A percentile compares a stretch with the other conserved stretches of the same genome.
These are phyloP conservation scores for Volucella bombylans DNA, from an alignment of 2,888 invertebrate species.

Conservation along the genomic window DNA sequence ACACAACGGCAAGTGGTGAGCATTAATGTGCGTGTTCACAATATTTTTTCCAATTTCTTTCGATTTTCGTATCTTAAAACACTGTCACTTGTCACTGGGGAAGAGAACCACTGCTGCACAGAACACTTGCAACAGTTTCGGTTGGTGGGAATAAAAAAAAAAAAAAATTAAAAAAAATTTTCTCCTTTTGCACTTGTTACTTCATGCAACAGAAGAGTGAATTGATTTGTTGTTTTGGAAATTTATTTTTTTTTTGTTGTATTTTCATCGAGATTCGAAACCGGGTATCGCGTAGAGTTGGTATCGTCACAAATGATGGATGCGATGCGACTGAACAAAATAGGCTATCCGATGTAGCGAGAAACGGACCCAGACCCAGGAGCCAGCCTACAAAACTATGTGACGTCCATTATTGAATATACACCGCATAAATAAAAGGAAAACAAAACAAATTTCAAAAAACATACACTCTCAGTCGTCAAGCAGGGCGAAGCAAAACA, in stretches of 20 bases:
- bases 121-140: background rate
- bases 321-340: conserved; percentile 55
- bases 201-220: no score
- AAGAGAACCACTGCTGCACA: background rate
- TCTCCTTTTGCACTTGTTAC: no score
- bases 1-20: conserved; percentile 27
- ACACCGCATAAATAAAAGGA: conserved; percentile 71
- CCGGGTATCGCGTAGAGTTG: conserved; percentile 27
- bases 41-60: conserved; percentile 1
- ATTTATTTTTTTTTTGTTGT: background rate
- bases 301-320: conserved; percentile 46
- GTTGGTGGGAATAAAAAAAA: background rate
- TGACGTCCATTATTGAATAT: conserved; percentile 62
- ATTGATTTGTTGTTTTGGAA: background rate
- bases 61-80: background rate
- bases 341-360: conserved; percentile 35
- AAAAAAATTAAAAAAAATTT: no score
- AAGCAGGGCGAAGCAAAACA: background rate
- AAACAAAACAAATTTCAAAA: conserved; percentile 67
- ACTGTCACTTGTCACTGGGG: background rate
- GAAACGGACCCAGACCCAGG: background rate
- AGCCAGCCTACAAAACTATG: conserved; percentile 62
- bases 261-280: background rate
- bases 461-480: conserved; percentile 54
- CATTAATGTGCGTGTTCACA: conserved; percentile 25